Evolutionary conservation across 1,140 invertebrate genomes (phyloP).

Genomic region (Nasonia giraulti): DNA sequence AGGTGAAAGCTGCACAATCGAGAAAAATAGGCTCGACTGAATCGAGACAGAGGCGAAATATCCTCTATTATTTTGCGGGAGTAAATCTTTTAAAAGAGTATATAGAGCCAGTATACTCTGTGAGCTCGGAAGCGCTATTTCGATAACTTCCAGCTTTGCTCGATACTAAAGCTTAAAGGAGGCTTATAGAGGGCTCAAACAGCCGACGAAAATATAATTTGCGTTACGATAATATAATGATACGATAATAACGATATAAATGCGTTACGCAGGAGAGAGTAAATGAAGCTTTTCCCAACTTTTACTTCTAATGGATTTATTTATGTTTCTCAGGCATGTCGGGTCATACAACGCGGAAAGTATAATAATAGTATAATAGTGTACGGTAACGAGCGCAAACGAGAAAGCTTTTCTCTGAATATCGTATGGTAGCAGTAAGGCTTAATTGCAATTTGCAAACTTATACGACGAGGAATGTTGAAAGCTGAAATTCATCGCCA

Average conservation of each 20-base stretch:
- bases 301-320: too few relatives aligned
- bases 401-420: not conserved
- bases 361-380: not conserved
- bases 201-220: conserved; percentile 14
- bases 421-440: not conserved
- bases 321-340: not conserved
- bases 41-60: not conserved
- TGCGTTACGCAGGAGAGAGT: not conserved
- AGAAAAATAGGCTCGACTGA: conserved; percentile 27
- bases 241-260: too few relatives aligned
- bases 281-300: not conserved
- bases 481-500: not conserved
- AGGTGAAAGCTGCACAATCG: not conserved
- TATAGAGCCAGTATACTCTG: not conserved
- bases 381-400: not conserved
- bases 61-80: conserved; percentile 28
- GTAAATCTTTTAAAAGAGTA: conserved; percentile 35
- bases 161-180: conserved; percentile 23
- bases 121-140: not conserved
- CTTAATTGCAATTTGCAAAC: conserved; percentile 9
- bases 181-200: conserved; percentile 6
- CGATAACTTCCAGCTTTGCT: conserved; percentile 21
- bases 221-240: too few relatives aligned
- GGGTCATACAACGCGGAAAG: not conserved
- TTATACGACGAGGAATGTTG: not conserved